Evolutionary conservation across 2,888 invertebrate genomes (phyloP).

Genomic region (Criorhina ranunculi): DNA sequence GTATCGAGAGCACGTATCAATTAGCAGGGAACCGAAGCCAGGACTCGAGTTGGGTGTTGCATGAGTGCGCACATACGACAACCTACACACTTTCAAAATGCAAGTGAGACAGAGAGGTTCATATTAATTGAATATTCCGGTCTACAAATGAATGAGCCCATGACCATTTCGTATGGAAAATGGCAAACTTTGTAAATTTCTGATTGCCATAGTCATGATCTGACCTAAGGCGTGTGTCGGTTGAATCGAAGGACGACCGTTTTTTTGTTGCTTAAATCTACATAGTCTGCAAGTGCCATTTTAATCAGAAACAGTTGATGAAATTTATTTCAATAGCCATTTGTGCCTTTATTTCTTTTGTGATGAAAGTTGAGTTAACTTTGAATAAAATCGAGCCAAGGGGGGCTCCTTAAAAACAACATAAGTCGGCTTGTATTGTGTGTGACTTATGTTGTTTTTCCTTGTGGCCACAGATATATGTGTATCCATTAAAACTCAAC

Average conservation of each 20-base stretch:
- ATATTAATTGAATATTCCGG: slow-evolving; percentile 54
- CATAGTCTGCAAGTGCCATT: not conserved
- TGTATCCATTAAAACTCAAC: too few relatives aligned
- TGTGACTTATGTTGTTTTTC: too few relatives aligned
- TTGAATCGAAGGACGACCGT: not conserved
- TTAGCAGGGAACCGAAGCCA: slow-evolving; percentile 21
- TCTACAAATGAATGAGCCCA: slow-evolving; percentile 17
- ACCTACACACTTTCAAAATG: slow-evolving; percentile 3
- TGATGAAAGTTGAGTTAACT: too few relatives aligned
- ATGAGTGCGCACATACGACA: not conserved
- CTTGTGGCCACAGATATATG: too few relatives aligned
- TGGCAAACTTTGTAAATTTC: slow-evolving; percentile 41
- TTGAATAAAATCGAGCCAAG: too few relatives aligned
- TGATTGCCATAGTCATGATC: slow-evolving; percentile 25
- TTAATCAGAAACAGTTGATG: not conserved
- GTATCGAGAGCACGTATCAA: slow-evolving; percentile 44
- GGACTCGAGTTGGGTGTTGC: slow-evolving; percentile 11
- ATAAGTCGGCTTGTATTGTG: too few relatives aligned
- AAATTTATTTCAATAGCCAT: too few relatives aligned
- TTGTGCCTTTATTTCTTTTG: too few relatives aligned
- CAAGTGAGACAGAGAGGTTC: not conserved
- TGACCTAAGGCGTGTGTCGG: slow-evolving; percentile 3
- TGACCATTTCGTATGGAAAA: slow-evolving; percentile 43
- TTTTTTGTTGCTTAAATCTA: slow-evolving; percentile 11
- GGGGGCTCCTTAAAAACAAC: too few relatives aligned